These are phyloP conservation scores for Semnornis frantzii DNA, from an alignment of 2,113 vertebrate species.

Conservation along the genomic window DNA sequence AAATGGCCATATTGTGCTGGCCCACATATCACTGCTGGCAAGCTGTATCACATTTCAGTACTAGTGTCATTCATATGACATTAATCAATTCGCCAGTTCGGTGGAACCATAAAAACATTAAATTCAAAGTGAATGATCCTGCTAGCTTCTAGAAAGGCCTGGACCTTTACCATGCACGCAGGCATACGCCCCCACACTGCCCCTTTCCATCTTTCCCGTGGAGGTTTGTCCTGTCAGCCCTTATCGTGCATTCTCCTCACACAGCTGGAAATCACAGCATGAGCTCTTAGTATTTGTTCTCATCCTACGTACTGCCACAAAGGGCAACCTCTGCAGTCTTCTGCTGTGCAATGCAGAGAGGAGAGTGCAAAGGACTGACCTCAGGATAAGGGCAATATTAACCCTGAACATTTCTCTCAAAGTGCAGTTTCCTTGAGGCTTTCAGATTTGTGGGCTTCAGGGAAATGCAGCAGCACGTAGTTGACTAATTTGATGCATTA, in stretches of 20 bases:
- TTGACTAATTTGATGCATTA: slow-evolving; percentile 45
- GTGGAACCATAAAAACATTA: background rate
- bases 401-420: background rate
- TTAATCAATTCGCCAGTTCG: background rate
- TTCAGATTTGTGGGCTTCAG: background rate
- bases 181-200: rapidly evolving
- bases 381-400: background rate
- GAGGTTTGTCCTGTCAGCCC: background rate
- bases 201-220: background rate
- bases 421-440: background rate
- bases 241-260: background rate
- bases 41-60: background rate
- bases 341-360: background rate
- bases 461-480: slow-evolving; percentile 9
- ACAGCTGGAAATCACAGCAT: background rate
- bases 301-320: background rate
- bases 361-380: background rate
- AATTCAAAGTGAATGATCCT: background rate
- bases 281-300: background rate
- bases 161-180: rapidly evolving
- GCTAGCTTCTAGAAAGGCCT: background rate
- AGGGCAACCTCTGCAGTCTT: background rate
- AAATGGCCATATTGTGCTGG: background rate
- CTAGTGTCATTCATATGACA: background rate
- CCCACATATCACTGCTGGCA: background rate